These are phyloP conservation scores for Anabacerthia variegaticeps DNA, from an alignment of 2,797 vertebrate species.

Conservation along the genomic window DNA sequence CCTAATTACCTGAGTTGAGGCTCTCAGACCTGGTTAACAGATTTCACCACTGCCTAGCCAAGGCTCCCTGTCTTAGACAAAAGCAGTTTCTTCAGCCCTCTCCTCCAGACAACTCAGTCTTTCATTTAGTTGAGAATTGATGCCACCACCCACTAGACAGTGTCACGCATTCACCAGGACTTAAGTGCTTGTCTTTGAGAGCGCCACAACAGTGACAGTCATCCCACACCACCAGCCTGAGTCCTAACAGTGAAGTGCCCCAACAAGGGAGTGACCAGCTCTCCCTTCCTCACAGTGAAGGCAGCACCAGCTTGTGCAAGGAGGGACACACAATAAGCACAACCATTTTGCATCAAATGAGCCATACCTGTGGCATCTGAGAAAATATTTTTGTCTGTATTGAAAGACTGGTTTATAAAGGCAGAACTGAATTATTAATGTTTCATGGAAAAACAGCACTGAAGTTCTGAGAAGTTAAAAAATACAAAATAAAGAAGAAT, in stretches of 20 bases:
- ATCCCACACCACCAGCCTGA: fast-evolving
- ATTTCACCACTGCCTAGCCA: not conserved
- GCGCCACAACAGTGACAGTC: not conserved
- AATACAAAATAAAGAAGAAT: not conserved
- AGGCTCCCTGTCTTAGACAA: not conserved
- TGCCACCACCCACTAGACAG: fast-evolving
- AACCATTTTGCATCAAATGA: not conserved
- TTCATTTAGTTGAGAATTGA: not conserved
- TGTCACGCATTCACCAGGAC: not conserved
- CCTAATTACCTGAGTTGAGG: not conserved
- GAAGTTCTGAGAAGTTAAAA: not conserved
- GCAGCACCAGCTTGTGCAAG: not conserved
- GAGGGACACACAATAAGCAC: not conserved
- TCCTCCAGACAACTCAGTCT: not conserved
- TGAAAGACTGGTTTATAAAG: not conserved
- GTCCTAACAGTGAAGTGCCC: not conserved
- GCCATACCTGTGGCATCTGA: not conserved
- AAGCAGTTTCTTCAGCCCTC: not conserved
- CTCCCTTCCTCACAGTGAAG: not conserved
- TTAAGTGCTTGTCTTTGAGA: not conserved
- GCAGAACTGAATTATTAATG: not conserved
- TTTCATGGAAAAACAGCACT: not conserved
- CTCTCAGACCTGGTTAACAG: not conserved
- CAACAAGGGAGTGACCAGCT: not conserved
- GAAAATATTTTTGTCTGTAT: not conserved